phyloP scores from a whole-genome alignment of 2,797 vertebrate genomes.

The Clangula hyemalis region DNA sequence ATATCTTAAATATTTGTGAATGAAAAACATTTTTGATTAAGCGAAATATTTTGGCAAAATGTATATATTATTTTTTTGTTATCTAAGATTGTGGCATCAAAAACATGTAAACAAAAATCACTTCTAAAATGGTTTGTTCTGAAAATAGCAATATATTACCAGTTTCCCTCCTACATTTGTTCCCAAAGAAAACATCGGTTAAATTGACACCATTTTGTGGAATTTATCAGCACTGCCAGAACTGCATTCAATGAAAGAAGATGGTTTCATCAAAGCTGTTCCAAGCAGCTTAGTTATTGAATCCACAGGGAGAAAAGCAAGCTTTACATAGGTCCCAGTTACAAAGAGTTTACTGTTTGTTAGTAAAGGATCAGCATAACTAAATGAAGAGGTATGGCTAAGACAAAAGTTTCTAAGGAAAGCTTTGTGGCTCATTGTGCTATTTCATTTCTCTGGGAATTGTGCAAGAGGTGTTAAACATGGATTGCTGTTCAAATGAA shows the following conservation, averaged over 20 bases:
- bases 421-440: constrained; percentile 13
- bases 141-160: neutral
- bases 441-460: constrained; percentile 32
- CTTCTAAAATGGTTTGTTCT: neutral
- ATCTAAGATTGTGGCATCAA: neutral
- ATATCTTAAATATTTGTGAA: neutral
- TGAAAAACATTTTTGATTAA: neutral
- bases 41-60: neutral
- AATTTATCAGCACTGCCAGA: neutral
- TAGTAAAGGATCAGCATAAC: constrained; percentile 5
- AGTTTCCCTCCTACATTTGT: neutral
- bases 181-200: neutral
- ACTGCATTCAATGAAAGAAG: neutral
- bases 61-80: neutral
- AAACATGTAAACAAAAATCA: neutral
- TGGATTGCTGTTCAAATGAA: constrained; percentile 22
- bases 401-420: constrained; percentile 26
- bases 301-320: neutral
- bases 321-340: neutral
- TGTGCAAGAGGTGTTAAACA: neutral
- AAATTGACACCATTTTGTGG: constrained; percentile 18
- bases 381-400: constrained; percentile 25
- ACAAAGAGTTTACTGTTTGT: constrained; percentile 28
- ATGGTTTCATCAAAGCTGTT: constrained; percentile 26
- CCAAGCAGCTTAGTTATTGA: constrained; percentile 33